Evolutionary conservation across 2,113 vertebrate genomes (phyloP), one percentile per base, ranked within the genome.

Genomic region (Pelusios castaneus): DNA sequence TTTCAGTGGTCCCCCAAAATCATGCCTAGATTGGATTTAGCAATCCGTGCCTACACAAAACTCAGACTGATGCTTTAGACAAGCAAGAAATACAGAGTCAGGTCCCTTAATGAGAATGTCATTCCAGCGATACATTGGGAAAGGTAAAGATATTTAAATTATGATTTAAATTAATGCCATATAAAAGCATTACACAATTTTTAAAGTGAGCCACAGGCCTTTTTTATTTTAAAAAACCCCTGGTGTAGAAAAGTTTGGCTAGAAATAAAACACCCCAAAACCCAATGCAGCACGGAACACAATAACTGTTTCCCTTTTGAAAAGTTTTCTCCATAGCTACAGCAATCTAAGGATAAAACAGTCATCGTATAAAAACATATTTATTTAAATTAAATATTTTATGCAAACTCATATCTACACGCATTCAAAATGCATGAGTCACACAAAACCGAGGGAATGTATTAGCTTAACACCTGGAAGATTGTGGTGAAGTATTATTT

Each of bases 321-420:
- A 95, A 93, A 85, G 54, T 22, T 95, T n/a, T 94, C 91, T 85
- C 88, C 96, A 88, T 55, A 93, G 92, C 41, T 78, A 91, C 88
- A 88, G 67, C 91, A 47, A 91, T 97, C 96, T 92, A 88, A 97
- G 70, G 92, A 94, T 90, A 11, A 60, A 95, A 96, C 76, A 49
- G 90, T 95, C 93, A 91, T 24, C 3, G 67, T 97, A 98, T 96
- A 97, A 98, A 98, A 98, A 89, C 92, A 96, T 16, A 93, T 97
- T 98, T 98, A 98, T 98, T 98, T 98, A 98, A 98, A 98, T 98
- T 98, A 98, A 98, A 98, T 98, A 98, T 96, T 97, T 98, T 94
- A 95, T 92, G 96, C 96, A 96, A 97, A 97, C 95, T 91, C 76
- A 1, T 96, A 97, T 97, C 90, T 88, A 97, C 96, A 98, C 96